Base-by-base conservation (phyloP, 2,888 invertebrate genomes). In the Abscondita cerata region DNA sequence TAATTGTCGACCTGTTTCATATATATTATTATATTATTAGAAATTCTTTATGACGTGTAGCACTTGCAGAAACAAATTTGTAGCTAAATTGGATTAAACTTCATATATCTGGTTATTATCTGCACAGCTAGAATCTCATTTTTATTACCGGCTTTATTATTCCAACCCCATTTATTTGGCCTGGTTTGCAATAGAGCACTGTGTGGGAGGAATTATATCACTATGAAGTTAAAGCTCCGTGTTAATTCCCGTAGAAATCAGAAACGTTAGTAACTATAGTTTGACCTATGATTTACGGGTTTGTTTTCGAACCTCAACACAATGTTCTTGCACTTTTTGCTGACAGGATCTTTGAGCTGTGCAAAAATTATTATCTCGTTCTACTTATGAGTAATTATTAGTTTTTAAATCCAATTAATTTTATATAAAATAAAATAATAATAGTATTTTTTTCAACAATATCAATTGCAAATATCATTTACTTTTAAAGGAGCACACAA, bases 1-100 rank as follows among this genome's bases (percentile, higher is more conserved):
- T 67, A 67, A 67, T 67, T 67, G 67, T 67, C 67, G 63, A 52
- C 54, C 58, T 44, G 65, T 60, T 61, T 67, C 65, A 52, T 59
- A 52, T 38, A 25, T 25, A 25, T 4, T 25, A 25, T 25, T 25
- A 25, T 25, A 62, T 65, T 59, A 59, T 59, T 36, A 31, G 34
- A 57, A 52, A 25, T 34, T 41, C 47, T 65, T 59, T 59, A 59
- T 59, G 59, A 62, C 52, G 58, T 41, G 56, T 54, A 52, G 46
- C 65, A 58, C 62, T 62, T 62, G 55, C 56, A 56, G 59, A 62
- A 62, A 65, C 65, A 67, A 67, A 65, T 67, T 65, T 64, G 58
- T 52, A 58, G 50, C 64, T 58, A 62, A 67, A 67, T 64, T 63
- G 67, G 67, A 64, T 64, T 67, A 65, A 67, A 56, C 64, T 65